Percentiles rank a stretch among this genome's conserved stretches.
Evolutionary conservation across 2,113 vertebrate genomes (phyloP).

Genomic region (Menura novaehollandiae): DNA sequence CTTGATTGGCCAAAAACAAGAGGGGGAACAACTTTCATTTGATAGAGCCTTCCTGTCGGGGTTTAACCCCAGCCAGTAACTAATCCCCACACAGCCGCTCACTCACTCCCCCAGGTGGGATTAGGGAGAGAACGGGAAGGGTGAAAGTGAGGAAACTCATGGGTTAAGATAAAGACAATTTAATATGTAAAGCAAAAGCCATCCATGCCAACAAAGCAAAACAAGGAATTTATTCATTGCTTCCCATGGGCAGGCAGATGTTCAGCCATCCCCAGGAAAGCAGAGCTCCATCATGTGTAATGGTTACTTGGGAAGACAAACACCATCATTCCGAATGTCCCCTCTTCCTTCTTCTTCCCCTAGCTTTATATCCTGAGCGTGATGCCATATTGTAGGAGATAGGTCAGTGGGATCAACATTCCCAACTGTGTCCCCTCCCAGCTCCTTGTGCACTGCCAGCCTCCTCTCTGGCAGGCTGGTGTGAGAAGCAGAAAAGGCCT

Average conservation of each 20-base stretch:
- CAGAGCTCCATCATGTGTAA: not conserved
- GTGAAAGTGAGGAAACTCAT: not conserved
- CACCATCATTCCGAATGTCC: accelerated
- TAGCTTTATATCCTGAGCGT: not conserved
- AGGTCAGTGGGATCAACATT: not conserved
- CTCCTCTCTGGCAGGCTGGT: too few relatives aligned
- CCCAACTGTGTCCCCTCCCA: not conserved
- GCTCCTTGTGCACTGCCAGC: not conserved
- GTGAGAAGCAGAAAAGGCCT: not conserved
- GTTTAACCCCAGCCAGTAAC: not conserved
- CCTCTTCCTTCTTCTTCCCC: not conserved
- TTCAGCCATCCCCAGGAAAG: not conserved
- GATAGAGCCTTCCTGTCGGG: not conserved
- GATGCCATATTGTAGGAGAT: not conserved
- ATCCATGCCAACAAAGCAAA: not conserved
- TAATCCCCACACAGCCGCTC: accelerated
- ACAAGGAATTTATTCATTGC: not conserved
- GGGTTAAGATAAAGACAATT: not conserved
- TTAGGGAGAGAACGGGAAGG: not conserved
- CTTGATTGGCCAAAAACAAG: not conserved
- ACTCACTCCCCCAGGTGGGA: accelerated
- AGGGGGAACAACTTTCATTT: not conserved
- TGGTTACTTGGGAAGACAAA: not conserved
- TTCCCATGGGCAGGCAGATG: not conserved
- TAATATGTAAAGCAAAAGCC: not conserved